Evolutionary conservation across 2,113 vertebrate species (phyloP).

Genomic region (Haemorhous mexicanus): DNA sequence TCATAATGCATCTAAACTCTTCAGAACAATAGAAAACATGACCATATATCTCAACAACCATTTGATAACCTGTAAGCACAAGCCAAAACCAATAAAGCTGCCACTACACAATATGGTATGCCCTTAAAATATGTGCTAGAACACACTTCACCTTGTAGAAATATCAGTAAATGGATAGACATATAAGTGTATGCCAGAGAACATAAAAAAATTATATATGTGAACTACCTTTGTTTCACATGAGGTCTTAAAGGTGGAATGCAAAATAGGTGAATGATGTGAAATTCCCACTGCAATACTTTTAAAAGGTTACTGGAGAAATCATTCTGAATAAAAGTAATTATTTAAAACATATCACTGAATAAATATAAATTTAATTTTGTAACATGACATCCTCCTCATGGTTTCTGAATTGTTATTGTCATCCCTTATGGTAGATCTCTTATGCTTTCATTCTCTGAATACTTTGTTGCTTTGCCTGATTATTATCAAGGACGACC

Average conservation of each 20-base stretch:
- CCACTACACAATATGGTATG: rapidly evolving
- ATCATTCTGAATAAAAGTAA: neutral
- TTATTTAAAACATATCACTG: neutral
- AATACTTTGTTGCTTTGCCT: neutral
- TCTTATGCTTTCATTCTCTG: neutral
- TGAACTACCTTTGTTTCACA: neutral
- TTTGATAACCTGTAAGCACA: neutral
- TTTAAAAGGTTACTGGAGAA: neutral
- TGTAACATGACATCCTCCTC: neutral
- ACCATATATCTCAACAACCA: neutral
- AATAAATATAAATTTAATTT: neutral
- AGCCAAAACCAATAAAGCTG: neutral
- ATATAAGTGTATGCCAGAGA: neutral
- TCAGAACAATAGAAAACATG: neutral
- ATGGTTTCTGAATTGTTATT: neutral
- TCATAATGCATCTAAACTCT: neutral
- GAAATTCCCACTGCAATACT: neutral
- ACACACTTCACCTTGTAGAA: neutral
- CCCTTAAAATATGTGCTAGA: neutral
- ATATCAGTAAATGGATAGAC: neutral
- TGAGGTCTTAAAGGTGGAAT: neutral
- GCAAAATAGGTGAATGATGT: neutral
- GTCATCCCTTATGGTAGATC: neutral
- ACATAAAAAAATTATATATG: neutral
- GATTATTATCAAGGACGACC: neutral